Conservation (phyloP, 2,888 invertebrate genomes). For the Apodemia mormo region DNA sequence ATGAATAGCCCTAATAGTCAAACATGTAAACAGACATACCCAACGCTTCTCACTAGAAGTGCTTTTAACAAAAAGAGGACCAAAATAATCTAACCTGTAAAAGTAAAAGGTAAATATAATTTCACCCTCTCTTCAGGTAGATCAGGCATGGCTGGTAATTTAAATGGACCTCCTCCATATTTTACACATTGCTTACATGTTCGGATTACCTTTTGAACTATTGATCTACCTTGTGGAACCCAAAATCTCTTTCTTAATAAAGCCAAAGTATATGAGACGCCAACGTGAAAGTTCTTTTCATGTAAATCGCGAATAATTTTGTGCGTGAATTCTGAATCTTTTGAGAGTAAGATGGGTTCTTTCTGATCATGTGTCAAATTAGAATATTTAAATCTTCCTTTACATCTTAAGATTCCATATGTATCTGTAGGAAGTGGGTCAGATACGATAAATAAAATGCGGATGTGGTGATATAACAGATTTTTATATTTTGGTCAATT, state of each 20-base stretch:
- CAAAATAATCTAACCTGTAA: slow-evolving; percentile 35
- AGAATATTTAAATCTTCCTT: no score
- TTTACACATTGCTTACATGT: slow-evolving; percentile 35
- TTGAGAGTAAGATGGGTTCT: background rate
- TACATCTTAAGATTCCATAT: no score
- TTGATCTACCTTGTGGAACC: slow-evolving; percentile 16
- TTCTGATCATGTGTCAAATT: no score
- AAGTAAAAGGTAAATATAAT: slow-evolving; percentile 32
- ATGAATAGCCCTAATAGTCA: no score
- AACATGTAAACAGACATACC: no score
- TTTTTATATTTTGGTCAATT: no score
- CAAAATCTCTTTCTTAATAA: slow-evolving; percentile 1
- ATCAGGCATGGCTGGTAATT: slow-evolving; percentile 35
- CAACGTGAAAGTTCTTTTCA: background rate
- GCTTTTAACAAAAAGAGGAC: no score
- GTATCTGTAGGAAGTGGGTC: no score
- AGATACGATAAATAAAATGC: no score
- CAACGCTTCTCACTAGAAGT: no score
- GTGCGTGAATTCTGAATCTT: background rate
- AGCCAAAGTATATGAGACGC: background rate
- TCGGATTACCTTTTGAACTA: slow-evolving; percentile 19
- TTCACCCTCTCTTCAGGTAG: slow-evolving; percentile 39
- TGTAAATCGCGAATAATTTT: background rate
- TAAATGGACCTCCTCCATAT: slow-evolving; percentile 40
- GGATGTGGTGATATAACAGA: no score